A percentile compares a stretch with the other conserved stretches of the same genome.
phyloP scores from a whole-genome alignment of 2,888 invertebrate genomes.

The Ennomos erosarius region DNA sequence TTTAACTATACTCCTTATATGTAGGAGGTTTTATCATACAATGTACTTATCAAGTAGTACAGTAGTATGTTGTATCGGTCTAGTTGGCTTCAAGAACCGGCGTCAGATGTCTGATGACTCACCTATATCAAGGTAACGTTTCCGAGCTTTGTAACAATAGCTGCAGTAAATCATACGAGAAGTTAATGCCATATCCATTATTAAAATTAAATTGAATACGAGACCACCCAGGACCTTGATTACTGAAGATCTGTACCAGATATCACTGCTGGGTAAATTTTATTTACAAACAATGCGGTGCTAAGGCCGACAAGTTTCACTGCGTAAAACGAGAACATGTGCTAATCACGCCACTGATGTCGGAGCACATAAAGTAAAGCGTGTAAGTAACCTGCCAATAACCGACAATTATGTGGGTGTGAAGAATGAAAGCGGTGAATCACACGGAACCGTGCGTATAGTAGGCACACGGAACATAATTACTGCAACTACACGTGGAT shows the following conservation, averaged over 20 bases:
- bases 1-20: conserved; percentile 19
- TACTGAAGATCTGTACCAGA: conserved; percentile 8
- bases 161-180: conserved; percentile 32
- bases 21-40: conserved; percentile 32
- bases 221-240: conserved; percentile 16
- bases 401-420: conserved; percentile 61
- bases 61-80: conserved; percentile 43
- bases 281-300: conserved; percentile 32
- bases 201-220: conserved; percentile 23
- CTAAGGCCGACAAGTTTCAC: conserved; percentile 45
- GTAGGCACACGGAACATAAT: conserved; percentile 39
- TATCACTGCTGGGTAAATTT: conserved; percentile 9
- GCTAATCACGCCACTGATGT: conserved; percentile 49
- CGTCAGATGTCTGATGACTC: conserved; percentile 63
- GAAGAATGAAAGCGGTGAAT: conserved; percentile 75
- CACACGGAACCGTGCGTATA: conserved; percentile 58
- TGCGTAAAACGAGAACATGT: conserved; percentile 42
- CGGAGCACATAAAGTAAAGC: conserved; percentile 41
- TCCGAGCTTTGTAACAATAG: conserved; percentile 47
- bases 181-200: conserved; percentile 24
- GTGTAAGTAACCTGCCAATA: conserved; percentile 52
- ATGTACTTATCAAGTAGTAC: conserved; percentile 12
- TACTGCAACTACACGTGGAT: conserved; percentile 29
- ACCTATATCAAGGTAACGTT: conserved; percentile 59
- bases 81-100: conserved; percentile 62